A percentile compares a stretch with the other conserved stretches of the same genome.
These are phyloP conservation scores for Ephydatia muelleri DNA, from an alignment of 37 sponge, comb jelly and placozoan genomes.

Conservation along the genomic window DNA sequence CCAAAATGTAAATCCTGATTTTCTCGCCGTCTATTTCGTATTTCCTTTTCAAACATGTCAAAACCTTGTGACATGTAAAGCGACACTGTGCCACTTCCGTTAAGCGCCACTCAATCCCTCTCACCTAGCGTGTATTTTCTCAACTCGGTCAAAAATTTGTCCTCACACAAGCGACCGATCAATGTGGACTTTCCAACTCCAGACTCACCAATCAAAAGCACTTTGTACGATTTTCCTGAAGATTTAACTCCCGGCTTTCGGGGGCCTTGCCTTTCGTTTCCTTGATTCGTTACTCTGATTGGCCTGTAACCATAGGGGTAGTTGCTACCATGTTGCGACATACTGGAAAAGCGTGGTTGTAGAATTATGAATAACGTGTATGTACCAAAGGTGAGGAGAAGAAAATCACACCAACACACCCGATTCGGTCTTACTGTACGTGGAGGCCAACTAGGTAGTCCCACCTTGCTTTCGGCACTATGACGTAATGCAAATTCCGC, in stretches of 20 bases:
- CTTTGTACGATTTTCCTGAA: slow-evolving; percentile 36
- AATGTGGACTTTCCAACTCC: slow-evolving; percentile 78
- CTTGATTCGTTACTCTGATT: slow-evolving; percentile 29
- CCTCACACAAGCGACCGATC: slow-evolving; percentile 66
- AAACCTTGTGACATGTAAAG: slow-evolving; percentile 29
- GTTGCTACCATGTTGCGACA: neutral
- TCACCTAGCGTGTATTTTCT: slow-evolving; percentile 70
- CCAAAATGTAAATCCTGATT: slow-evolving; percentile 69
- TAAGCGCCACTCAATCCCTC: neutral
- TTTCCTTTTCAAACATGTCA: slow-evolving; percentile 79
- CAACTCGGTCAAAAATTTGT: slow-evolving; percentile 55
- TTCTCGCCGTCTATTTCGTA: slow-evolving; percentile 55
- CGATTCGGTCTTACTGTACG: neutral
- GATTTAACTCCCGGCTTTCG: neutral
- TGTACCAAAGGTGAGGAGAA: neutral
- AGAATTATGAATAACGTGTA: too few relatives aligned
- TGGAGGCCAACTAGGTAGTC: neutral
- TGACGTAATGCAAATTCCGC: too few relatives aligned
- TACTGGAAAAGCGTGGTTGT: neutral
- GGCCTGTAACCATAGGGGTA: slow-evolving; percentile 52
- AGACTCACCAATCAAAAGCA: slow-evolving; percentile 71
- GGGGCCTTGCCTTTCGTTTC: slow-evolving; percentile 34
- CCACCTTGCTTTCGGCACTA: neutral
- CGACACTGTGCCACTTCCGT: neutral
- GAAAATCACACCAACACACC: neutral